phyloP scores from a whole-genome alignment of 2,113 vertebrate species.

The Rafetus swinhoei region DNA sequence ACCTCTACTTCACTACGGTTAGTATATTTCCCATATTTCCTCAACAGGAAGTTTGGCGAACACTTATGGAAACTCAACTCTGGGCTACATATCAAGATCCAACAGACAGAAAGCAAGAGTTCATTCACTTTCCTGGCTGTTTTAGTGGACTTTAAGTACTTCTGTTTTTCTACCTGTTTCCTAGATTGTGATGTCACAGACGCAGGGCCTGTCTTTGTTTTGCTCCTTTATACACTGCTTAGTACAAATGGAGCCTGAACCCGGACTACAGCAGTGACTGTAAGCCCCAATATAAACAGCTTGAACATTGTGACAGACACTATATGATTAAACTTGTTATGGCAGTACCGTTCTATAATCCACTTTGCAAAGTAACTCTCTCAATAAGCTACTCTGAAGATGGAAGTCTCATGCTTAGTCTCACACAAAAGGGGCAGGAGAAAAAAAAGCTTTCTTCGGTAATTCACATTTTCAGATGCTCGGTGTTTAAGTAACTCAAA shows the following conservation, averaged over 20 bases:
- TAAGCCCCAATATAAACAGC: background rate
- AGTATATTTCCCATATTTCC: fast-evolving
- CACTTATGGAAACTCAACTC: background rate
- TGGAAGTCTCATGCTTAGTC: background rate
- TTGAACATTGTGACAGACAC: background rate
- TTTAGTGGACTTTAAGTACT: background rate
- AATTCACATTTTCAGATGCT: background rate
- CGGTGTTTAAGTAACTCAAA: background rate
- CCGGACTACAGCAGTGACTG: background rate
- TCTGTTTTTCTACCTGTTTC: background rate
- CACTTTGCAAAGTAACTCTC: background rate
- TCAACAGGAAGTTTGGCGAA: background rate
- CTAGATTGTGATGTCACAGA: background rate
- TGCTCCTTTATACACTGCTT: background rate
- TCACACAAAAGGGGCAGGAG: background rate
- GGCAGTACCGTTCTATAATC: background rate
- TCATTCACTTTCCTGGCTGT: background rate
- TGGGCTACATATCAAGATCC: background rate
- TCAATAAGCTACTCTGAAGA: background rate
- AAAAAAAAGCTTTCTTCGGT: background rate
- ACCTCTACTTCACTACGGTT: fast-evolving
- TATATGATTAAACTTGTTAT: background rate
- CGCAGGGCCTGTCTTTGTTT: background rate
- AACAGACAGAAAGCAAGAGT: background rate
- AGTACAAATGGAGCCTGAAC: background rate